Base-by-base conservation (phyloP, 2,888 invertebrate species). In the Amphipoea oculea region DNA sequence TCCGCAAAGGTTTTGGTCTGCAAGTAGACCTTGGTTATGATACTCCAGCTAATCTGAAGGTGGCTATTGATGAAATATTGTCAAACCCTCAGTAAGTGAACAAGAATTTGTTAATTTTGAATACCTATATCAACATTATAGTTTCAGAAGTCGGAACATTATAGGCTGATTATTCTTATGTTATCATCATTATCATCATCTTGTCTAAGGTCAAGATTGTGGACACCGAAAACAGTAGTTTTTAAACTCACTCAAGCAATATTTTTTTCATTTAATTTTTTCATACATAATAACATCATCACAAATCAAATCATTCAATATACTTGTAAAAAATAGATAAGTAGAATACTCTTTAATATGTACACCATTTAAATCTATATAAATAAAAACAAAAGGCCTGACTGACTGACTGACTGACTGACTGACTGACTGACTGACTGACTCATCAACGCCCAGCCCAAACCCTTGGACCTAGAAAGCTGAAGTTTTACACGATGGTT, bases 41-140 rank as follows among this genome's bases (percentile, higher is more conserved):
- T 14, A 85, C 93, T 74, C 88, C 91, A 4, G 86, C 87, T n/a
- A 87, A 92, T 9, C 81, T 95, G 17, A 90, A 90, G 60, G 69
- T 36, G 4, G 93, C 94, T 54, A 92, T 95, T 36, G 42, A 90
- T 4, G 92, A 93, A 77, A 86, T 95, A 4, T 48, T 94, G 3
- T 81, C 73, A 4, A 88, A 94, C 81, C 85, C 92, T 2, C 90
- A 85, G 95, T 94, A 89, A 90, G 92, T 89, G 45, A 7, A 76
- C 6, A 4, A 9, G 6, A 51, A 2, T n/a, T 40, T 11, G 2
- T 12, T 2, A 17, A 17, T 20, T 45, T 62, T 20, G 0, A 29
- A 42, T n/a, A n/a, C n/a, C n/a, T n/a, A 12, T 11, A 9, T 14
- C 12, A 17, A 36, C 4, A 68, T 14, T 12, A 51, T 17, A 3